Evolutionary conservation across 1,140 invertebrate genomes (phyloP).

Genomic region (Drosophila ficusphila): DNA sequence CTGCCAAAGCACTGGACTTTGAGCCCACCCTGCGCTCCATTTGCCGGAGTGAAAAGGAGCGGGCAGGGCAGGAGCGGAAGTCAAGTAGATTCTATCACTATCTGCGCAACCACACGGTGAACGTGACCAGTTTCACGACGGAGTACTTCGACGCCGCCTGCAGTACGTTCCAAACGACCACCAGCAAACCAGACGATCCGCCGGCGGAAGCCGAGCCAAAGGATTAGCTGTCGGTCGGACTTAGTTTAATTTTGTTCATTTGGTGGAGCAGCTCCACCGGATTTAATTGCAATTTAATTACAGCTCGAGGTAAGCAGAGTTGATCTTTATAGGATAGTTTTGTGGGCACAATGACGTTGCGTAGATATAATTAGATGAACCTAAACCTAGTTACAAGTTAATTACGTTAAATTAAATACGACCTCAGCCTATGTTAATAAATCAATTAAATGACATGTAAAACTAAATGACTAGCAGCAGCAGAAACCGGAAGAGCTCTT

Average conservation of each 20-base stretch:
- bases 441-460: constrained; percentile 43
- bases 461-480: constrained; percentile 24
- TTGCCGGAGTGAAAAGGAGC: constrained; percentile 85
- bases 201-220: constrained; percentile 2
- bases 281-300: constrained; percentile 52
- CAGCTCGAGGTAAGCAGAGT: constrained; percentile 60
- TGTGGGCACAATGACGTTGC: constrained; percentile 32
- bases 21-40: constrained; percentile 86
- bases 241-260: constrained; percentile 20
- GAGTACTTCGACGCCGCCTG: constrained; percentile 66
- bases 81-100: constrained; percentile 87
- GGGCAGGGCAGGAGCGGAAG: constrained; percentile 85
- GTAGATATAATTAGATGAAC: constrained; percentile 11
- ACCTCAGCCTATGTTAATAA: constrained; percentile 51
- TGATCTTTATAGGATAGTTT: constrained; percentile 63
- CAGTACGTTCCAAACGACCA: constrained; percentile 37
- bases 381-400: constrained; percentile 40
- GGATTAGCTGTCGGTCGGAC: neutral
- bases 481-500: constrained; percentile 43
- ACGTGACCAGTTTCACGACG: constrained; percentile 57
- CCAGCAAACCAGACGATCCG: neutral
- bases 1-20: constrained; percentile 85
- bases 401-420: constrained; percentile 31
- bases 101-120: constrained; percentile 76
- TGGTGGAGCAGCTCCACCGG: constrained; percentile 26